Base-by-base conservation (phyloP, 2,888 invertebrate species). In the Willowsia nigromaculata region DNA sequence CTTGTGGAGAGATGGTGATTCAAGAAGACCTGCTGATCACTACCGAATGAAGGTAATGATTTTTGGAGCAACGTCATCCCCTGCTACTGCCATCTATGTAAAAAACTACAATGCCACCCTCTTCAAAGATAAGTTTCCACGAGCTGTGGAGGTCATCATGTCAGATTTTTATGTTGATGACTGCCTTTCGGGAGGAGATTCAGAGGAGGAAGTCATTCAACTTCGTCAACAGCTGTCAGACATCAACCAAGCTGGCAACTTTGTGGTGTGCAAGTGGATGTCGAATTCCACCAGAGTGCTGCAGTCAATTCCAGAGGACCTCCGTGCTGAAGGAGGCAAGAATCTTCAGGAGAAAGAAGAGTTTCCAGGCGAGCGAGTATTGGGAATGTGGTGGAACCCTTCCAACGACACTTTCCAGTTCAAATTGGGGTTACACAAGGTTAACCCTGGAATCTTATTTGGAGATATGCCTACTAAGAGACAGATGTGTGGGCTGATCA, bases 11-110 rank as follows among this genome's bases (percentile, higher is more conserved):
- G 85, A 59, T 11, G 80, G n/a, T 5, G 76, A 76, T 11, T 15
- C n/a, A 4, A 62, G 0, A 0, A 13, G 22, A 11, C 11, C 11
- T 18, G 56, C 71, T 0, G 81, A 80, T 0, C 50, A 74, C 27
- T 86, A 62, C 33, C 30, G 78, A 7, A 81, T 89, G 76, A 13
- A 9, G 7, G 89, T 82, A 0, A 59, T 89, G 82, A 82, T 88
- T 0, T 91, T 91, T 80, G 91, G 91, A 13, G 88, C 90, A 15
- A 62, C 56, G 1, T 90, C 76, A 6, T 91, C 91, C 4, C 91
- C 91, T 2, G 85, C 56, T 5, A 74, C 88, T 4, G 90, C 91
- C 11, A 74, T 85, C 43, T 83, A 71, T 11, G 83, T 84, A 0
- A 84, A 78, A 11, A 81, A 87, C 13, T 18, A 33, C n/a, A 83